These are phyloP conservation scores for Mactromeris polynyma DNA, from an alignment of 2,888 invertebrate genomes.

Conservation along the genomic window DNA sequence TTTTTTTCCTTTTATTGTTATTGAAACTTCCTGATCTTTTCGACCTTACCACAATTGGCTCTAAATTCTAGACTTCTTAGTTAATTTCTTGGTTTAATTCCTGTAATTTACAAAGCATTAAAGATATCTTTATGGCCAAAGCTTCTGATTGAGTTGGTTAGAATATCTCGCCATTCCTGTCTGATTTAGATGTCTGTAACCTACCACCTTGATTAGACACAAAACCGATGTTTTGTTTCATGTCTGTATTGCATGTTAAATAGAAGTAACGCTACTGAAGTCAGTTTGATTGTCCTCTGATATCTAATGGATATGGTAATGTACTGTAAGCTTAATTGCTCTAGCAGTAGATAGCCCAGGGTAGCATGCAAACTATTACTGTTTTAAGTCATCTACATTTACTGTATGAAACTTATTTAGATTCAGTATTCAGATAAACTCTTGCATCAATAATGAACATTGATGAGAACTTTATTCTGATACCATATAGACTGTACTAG, in stretches of 20 bases:
- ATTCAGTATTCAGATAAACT: not conserved
- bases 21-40: not conserved
- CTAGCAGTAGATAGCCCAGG: not conserved
- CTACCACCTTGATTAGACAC: slow-evolving; percentile 9
- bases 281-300: slow-evolving; percentile 31
- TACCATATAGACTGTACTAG: not conserved
- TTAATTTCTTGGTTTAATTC: not conserved
- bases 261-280: slow-evolving; percentile 21
- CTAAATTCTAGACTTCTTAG: too few relatives aligned
- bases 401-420: slow-evolving; percentile 14
- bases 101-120: not conserved
- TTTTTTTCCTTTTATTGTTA: not conserved
- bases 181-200: slow-evolving; percentile 20
- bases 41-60: not conserved
- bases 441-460: not conserved
- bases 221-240: slow-evolving; percentile 19
- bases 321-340: slow-evolving; percentile 7
- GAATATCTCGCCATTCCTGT: not conserved
- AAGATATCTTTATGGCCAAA: not conserved
- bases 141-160: not conserved
- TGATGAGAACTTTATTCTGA: not conserved
- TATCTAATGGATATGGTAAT: slow-evolving; percentile 22
- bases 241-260: slow-evolving; percentile 35
- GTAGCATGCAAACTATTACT: not conserved
- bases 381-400: not conserved